Base-by-base conservation (phyloP, 2,797 vertebrate genomes). In the Melanotaenia maccullochi region DNA sequence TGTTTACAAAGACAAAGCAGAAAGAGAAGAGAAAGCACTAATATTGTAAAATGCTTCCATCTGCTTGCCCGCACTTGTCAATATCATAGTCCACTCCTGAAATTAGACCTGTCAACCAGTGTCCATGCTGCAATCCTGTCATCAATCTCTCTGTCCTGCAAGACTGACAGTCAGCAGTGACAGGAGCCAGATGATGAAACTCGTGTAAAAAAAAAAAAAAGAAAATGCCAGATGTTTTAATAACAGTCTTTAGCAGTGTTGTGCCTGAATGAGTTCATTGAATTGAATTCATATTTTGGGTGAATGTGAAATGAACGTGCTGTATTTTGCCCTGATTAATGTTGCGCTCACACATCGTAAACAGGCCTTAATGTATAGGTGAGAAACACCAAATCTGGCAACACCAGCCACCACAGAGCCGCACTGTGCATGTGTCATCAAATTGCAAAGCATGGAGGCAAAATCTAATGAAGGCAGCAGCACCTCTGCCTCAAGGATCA, bases 11-110 rank as follows among this genome's bases (percentile, higher is more conserved):
- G 82, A 86, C 73, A 32, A 77, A 90, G 68, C 85, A 85, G 89
- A 87, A 78, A 74, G 84, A 86, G 75, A 30, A 30, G 82, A 86
- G 74, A 83, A 85, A 65, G 62, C 78, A 85, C 88, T 85, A 89
- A 90, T 89, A 81, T 86, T 60, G 54, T 75, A 89, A 91, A 93
- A 90, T 89, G 87, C 89, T 85, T 73, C 90, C 89, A 91, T 93
- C 91, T 92, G 90, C 81, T 93, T 82, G 65, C 32, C 38, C 82
- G 75, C 85, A 89, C 82, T 90, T 90, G 92, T 93, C 91, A 88
- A 91, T 91, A 86, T 79, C 78, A 52, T 76, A 85, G 83, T 89
- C 77, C 75, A 68, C 55, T 70, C 81, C 79, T 79, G 87, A 90
- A 88, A 91, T 90, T 88, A 87, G 77, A 88, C 69, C 80, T 14